Percentiles rank a stretch among this genome's conserved stretches.
phyloP scores from a whole-genome alignment of 2,113 vertebrate genomes.

The Thalassoma bifasciatum region DNA sequence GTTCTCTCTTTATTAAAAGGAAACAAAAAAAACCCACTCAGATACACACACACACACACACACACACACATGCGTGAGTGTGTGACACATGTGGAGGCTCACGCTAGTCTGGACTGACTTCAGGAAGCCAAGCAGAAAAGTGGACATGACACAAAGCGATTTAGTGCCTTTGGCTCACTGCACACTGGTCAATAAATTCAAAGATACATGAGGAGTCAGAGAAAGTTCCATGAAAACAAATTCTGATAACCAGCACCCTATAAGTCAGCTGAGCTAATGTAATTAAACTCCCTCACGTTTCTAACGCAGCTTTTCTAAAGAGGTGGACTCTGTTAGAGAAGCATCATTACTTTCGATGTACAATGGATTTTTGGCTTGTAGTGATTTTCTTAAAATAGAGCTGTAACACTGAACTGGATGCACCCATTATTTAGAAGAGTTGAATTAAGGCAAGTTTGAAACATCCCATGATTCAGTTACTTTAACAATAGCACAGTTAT shows the following conservation, averaged over 20 bases:
- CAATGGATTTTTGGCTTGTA: no score
- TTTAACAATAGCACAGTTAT: no score
- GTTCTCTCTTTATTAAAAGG: conserved; percentile 17
- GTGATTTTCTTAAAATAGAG: no score
- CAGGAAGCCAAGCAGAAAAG: conserved; percentile 80
- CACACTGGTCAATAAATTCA: conserved; percentile 53
- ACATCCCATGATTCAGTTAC: no score
- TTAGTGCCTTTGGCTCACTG: conserved; percentile 57
- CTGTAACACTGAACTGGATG: no score
- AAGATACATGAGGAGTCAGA: conserved; percentile 22
- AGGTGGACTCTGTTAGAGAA: no score
- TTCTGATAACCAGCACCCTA: not conserved
- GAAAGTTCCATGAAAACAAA: not conserved
- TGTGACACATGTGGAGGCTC: conserved; percentile 30
- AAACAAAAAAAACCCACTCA: not conserved
- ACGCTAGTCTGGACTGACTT: conserved; percentile 62
- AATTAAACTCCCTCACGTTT: no score
- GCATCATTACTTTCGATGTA: no score
- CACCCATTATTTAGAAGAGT: no score
- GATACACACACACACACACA: not conserved
- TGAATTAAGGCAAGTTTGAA: no score
- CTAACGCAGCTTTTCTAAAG: no score
- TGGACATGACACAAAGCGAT: conserved; percentile 75
- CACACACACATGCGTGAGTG: not conserved
- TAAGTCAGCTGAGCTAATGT: not conserved